Evolutionary conservation across 64 coral and sea anemone genomes (phyloP).

Genomic region (Pocillopora damicornis): DNA sequence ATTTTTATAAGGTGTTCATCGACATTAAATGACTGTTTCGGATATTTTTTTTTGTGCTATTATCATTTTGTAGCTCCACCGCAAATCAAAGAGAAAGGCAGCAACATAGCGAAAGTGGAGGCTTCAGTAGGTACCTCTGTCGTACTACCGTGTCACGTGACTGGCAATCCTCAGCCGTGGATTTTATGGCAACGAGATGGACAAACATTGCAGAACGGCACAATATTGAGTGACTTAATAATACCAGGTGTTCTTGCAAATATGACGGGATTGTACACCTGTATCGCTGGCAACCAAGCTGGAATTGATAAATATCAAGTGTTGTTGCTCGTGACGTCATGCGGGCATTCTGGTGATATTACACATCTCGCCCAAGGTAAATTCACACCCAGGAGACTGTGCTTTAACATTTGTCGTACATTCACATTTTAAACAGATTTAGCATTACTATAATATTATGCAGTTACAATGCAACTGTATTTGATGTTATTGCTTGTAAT

Average conservation of each 20-base stretch:
- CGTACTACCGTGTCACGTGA: slow-evolving; percentile 20
- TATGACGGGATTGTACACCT: slow-evolving; percentile 30
- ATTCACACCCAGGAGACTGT: neutral
- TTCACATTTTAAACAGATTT: too few species aligned
- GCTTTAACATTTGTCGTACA: neutral
- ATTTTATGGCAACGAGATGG: neutral
- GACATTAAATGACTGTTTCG: too few species aligned
- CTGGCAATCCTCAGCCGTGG: slow-evolving; percentile 19
- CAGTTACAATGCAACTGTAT: too few species aligned
- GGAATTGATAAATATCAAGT: slow-evolving; percentile 31
- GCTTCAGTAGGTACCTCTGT: slow-evolving; percentile 3
- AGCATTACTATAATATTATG: too few species aligned
- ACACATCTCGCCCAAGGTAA: neutral
- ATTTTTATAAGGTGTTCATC: too few species aligned
- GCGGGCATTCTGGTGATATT: neutral
- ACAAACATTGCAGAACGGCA: slow-evolving; percentile 14
- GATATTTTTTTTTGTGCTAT: neutral
- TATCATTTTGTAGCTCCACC: slow-evolving; percentile 6
- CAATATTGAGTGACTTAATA: neutral
- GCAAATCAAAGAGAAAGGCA: slow-evolving; percentile 10
- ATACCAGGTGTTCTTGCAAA: neutral
- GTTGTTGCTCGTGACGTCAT: slow-evolving; percentile 13
- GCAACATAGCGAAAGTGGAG: slow-evolving; percentile 1
- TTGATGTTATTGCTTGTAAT: too few species aligned
- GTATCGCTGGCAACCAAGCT: neutral